Evolutionary conservation across 1,140 invertebrate genomes (phyloP), one percentile per base, ranked within the genome.

Genomic region (Cyclina sinensis): DNA sequence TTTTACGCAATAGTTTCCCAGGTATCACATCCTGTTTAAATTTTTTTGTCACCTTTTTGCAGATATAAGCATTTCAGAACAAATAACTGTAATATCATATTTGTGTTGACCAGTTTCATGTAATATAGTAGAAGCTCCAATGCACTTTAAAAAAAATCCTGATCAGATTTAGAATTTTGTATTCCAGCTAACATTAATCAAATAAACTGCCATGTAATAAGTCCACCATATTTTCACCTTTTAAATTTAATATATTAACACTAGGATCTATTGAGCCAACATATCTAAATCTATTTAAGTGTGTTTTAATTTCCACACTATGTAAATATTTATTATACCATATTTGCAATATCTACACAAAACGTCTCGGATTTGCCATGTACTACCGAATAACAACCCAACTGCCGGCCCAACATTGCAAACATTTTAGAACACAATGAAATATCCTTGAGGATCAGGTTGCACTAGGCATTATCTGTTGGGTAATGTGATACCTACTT

Each of bases 321-420:
- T n/a, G 57, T 62, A 62, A 62, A 62, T 62, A 62, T 62, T n/a
- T 62, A 62, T 21, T 62, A 62, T 7, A 62, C 24, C n/a, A n/a
- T n/a, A n/a, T n/a, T n/a, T n/a, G n/a, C n/a, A n/a, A n/a, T n/a
- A n/a, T n/a, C n/a, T n/a, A n/a, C n/a, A n/a, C n/a, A n/a, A n/a
- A n/a, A n/a, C n/a, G n/a, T n/a, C n/a, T n/a, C n/a, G n/a, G n/a
- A n/a, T n/a, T n/a, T n/a, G n/a, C n/a, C n/a, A n/a, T n/a, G n/a
- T n/a, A n/a, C n/a, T n/a, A n/a, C n/a, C n/a, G n/a, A n/a, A n/a
- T n/a, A n/a, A n/a, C n/a, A n/a, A n/a, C n/a, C n/a, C n/a, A n/a
- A n/a, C n/a, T n/a, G n/a, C n/a, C n/a, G n/a, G n/a, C n/a, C n/a
- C n/a, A n/a, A n/a, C n/a, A n/a, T n/a, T n/a, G n/a, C n/a, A n/a